Base-by-base conservation (phyloP, 2,113 vertebrate species). In the Manacus vitellinus region DNA sequence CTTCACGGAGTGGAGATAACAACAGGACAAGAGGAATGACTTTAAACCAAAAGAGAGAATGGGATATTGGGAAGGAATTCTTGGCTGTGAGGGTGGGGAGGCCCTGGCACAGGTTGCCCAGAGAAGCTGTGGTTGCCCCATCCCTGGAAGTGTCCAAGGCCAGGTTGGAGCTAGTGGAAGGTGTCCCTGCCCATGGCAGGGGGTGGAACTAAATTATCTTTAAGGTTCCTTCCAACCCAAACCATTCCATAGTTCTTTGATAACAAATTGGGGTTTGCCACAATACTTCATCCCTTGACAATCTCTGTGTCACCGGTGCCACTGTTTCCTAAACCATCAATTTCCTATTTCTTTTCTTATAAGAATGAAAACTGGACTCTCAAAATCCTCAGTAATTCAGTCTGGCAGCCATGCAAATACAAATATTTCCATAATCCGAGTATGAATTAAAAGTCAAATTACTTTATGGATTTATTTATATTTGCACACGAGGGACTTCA, bases 381-480 rank as follows among this genome's bases (percentile, higher is more conserved):
- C 76, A 25, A 89, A 81, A 10, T 15, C 47, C 51, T 84, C 58
- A 92, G 63, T 19, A 62, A 81, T 62, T 92, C 94, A 91, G 59
- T 65, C 80, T n/a, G 31, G 75, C 56, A 92, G 85, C 56, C 78
- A 31, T 9, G 35, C 62, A 96, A 95, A 90, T 73, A 75, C 76
- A 92, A 94, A 73, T 94, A 92, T 94, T 95, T 94, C 76, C 89
- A 75, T 83, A 92, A 95, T 79, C 70, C 7, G 0, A 80, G 39
- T 59, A 79, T 41, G 86, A 92, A 96, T 96, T 95, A 96, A 78
- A 93, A 94, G 70, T 77, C 87, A 85, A 94, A 92, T 94, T 91
- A 83, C 65, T 79, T 91, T 89, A 94, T 89, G 78, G 89, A 84
- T 96, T 96, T 94, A 94, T 92, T 96, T 97, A 84, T 92, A 94